Conservation (phyloP, 1,140 invertebrate genomes). For the Pararge aegeria region DNA sequence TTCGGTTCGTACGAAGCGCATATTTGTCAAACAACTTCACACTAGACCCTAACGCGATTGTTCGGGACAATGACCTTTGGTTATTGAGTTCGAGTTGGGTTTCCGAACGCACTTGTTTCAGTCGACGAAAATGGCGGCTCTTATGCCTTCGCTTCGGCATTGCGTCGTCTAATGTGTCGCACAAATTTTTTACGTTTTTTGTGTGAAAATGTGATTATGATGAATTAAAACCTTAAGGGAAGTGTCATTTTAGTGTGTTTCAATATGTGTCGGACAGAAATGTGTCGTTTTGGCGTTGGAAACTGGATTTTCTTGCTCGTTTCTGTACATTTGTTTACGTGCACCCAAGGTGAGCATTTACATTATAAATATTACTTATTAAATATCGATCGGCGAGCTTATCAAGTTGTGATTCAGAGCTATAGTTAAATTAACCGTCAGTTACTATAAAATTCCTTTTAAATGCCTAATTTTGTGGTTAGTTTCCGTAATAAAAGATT, state of each 20-base stretch:
- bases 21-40: constrained; percentile 42
- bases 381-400: constrained; percentile 57
- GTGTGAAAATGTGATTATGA: constrained; percentile 74
- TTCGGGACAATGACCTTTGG: constrained; percentile 72
- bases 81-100: constrained; percentile 70
- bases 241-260: constrained; percentile 59
- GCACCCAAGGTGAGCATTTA: constrained; percentile 72
- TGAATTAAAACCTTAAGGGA: constrained; percentile 75
- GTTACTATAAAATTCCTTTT: background rate
- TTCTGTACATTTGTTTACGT: constrained; percentile 76
- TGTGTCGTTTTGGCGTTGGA: constrained; percentile 64
- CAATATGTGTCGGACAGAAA: constrained; percentile 74
- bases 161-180: constrained; percentile 41
- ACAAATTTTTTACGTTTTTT: constrained; percentile 56
- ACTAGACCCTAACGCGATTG: constrained; percentile 44
- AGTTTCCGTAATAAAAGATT: background rate
- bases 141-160: constrained; percentile 33
- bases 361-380: constrained; percentile 61
- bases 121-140: constrained; percentile 66
- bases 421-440: background rate
- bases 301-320: constrained; percentile 75
- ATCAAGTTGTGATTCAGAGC: background rate
- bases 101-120: constrained; percentile 45
- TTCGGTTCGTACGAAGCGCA: constrained; percentile 17
- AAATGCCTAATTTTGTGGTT: background rate